Evolutionary conservation across 2,888 invertebrate genomes (phyloP).

Genomic region (Parthenolecanium corni): DNA sequence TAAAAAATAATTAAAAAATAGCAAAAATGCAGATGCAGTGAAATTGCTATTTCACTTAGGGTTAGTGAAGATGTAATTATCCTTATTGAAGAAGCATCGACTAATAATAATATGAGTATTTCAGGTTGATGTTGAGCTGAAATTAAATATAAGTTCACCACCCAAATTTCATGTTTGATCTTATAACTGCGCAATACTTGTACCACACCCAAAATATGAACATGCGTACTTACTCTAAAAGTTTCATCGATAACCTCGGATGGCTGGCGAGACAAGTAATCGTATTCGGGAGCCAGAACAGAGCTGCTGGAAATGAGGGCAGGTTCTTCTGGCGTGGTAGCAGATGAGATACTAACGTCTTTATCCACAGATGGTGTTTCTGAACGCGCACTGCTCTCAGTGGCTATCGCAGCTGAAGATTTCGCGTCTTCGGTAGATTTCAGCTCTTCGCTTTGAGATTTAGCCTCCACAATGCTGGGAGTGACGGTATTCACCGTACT

Average conservation of each 20-base stretch:
- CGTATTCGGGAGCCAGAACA: constrained; percentile 64
- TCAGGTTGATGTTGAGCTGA: too few species aligned
- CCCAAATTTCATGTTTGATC: too few species aligned
- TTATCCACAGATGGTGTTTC: background rate
- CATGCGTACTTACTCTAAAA: constrained; percentile 52
- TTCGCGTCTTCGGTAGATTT: background rate
- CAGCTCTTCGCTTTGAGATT: background rate
- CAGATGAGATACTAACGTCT: constrained; percentile 33
- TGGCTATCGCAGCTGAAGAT: background rate
- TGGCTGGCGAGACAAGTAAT: constrained; percentile 71
- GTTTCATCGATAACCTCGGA: constrained; percentile 76
- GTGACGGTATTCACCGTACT: constrained; percentile 11
- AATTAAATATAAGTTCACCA: too few species aligned
- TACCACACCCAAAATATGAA: too few species aligned
- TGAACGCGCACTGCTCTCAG: constrained; percentile 7
- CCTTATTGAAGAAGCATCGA: too few species aligned
- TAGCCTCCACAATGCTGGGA: constrained; percentile 32
- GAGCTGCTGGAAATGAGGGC: constrained; percentile 51
- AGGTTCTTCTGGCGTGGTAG: constrained; percentile 32
- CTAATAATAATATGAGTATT: too few species aligned
- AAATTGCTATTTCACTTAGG: too few species aligned
- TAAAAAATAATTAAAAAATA: too few species aligned
- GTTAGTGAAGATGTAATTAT: too few species aligned
- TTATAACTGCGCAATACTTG: too few species aligned
- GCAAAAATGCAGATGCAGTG: too few species aligned